Conservation (phyloP, 2,113 vertebrate species). For the Thryonomys swinderianus region DNA sequence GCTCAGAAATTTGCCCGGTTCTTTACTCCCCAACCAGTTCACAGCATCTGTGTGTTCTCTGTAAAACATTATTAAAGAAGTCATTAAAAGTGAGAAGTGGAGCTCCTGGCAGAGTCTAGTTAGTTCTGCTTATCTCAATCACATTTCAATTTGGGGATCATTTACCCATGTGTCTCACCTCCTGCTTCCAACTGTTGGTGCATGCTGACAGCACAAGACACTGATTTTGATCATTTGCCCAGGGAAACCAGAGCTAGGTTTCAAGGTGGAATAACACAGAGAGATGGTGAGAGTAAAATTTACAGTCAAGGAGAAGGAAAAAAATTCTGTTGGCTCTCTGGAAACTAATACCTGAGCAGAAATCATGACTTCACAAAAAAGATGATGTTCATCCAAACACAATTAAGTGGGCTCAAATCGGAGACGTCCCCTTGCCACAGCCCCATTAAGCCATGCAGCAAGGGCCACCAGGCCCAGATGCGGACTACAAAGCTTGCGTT, state of each 20-base stretch:
- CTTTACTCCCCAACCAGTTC: neutral
- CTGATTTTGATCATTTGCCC: neutral
- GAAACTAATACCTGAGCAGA: neutral
- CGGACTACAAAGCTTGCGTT: neutral
- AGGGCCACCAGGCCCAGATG: neutral
- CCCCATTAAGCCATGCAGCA: neutral
- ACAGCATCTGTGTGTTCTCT: neutral
- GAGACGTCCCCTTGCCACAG: neutral
- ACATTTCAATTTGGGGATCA: slow-evolving; percentile 19
- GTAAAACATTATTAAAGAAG: slow-evolving; percentile 33
- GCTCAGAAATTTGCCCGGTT: neutral
- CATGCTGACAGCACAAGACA: neutral
- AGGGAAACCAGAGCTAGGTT: neutral
- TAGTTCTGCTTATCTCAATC: slow-evolving; percentile 16
- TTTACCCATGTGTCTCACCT: neutral
- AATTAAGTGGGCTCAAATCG: neutral
- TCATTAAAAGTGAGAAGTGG: slow-evolving; percentile 43
- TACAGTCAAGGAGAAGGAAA: neutral
- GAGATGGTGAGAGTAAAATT: neutral
- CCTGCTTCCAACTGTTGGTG: neutral
- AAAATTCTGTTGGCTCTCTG: neutral
- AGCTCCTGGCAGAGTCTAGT: slow-evolving; percentile 15
- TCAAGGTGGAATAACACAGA: neutral
- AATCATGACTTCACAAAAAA: neutral
- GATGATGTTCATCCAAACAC: neutral